Base-by-base conservation (phyloP, 2,113 vertebrate species). In the Melanotaenia duboulayi region DNA sequence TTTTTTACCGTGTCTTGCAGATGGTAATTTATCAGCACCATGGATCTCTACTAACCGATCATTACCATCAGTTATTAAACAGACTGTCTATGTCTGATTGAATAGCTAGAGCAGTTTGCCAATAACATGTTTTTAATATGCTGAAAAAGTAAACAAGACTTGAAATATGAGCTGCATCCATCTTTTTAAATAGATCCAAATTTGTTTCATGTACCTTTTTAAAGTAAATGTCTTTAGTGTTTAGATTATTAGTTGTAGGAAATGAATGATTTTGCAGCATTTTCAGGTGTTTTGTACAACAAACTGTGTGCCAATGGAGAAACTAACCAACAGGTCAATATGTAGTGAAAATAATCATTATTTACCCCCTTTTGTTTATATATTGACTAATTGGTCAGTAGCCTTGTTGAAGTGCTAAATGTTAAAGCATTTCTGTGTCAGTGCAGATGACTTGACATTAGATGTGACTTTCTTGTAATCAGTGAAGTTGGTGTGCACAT, bases 361-460 rank as follows among this genome's bases (percentile, higher is more conserved):
- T 16, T 51, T 58, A 8, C 25, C 1, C 13, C 1, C 8, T 37
- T 50, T 56, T 24, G 23, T 17, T 16, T 35, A 1, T 32, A 2
- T 0, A 22, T 2, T 1, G 12, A 23, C 19, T 13, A 12, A 55
- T 40, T 49, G 25, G 62, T 69, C 4, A 28, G 62, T 17, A 1
- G 0, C 32, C 17, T 23, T 20, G 10, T 54, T 14, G 2, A 1
- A 28, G 23, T 19, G 22, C n/a, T 69, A 13, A 23, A 55, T 48
- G 7, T 17, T 58, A 60, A 51, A 46, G 9, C 23, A 17, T 20
- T 42, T 3, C 44, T 50, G 8, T 50, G 4, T 68, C 57, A 17
- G 4, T 60, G 16, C 25, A 23, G 49, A 44, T 32, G 52, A 49
- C 50, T 46, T 72, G 54, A 69, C 64, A 54, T 76, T 80, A 71